These are phyloP conservation scores for Cremastinae sp. DNA, from an alignment of 2,888 invertebrate genomes.

Conservation along the genomic window DNA sequence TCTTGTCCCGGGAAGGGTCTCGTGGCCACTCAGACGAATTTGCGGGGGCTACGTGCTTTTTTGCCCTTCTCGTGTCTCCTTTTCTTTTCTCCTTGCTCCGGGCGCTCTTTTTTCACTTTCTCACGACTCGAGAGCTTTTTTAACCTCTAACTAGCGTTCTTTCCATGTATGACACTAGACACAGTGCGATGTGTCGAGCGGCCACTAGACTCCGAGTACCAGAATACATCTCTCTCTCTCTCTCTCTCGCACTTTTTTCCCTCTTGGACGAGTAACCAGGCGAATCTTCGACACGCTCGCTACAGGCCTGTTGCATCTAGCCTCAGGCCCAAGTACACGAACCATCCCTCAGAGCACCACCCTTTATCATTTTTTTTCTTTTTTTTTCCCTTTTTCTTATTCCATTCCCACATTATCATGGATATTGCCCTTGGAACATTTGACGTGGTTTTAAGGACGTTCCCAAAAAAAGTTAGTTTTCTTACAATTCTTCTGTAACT, in stretches of 20 bases:
- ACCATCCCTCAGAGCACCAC: not conserved
- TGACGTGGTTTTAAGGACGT: no score
- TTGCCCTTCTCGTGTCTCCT: not conserved
- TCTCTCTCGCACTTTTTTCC: conserved; percentile 15
- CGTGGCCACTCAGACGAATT: no score
- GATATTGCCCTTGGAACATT: no score
- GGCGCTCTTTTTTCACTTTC: conserved; percentile 29
- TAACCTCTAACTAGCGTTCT: conserved; percentile 75
- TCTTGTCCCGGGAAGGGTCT: no score
- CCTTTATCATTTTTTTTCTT: conserved; percentile 38
- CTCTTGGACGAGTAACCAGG: not conserved
- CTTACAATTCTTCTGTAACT: no score
- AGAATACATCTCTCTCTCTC: conserved; percentile 66
- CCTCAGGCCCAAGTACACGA: conserved; percentile 46
- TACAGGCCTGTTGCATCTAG: conserved; percentile 2
- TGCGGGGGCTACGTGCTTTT: conserved; percentile 23
- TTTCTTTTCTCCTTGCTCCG: not conserved
- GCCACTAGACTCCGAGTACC: conserved; percentile 78
- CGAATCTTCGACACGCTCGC: not conserved
- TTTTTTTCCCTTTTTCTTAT: no score
- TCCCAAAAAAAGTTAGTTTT: no score
- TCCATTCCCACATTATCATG: conserved; percentile 21
- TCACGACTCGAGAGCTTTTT: conserved; percentile 25
- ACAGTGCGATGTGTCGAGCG: conserved; percentile 74
- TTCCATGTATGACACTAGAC: conserved; percentile 79